Evolutionary conservation across 2,113 vertebrate genomes (phyloP).

Genomic region (Lathamus discolor): DNA sequence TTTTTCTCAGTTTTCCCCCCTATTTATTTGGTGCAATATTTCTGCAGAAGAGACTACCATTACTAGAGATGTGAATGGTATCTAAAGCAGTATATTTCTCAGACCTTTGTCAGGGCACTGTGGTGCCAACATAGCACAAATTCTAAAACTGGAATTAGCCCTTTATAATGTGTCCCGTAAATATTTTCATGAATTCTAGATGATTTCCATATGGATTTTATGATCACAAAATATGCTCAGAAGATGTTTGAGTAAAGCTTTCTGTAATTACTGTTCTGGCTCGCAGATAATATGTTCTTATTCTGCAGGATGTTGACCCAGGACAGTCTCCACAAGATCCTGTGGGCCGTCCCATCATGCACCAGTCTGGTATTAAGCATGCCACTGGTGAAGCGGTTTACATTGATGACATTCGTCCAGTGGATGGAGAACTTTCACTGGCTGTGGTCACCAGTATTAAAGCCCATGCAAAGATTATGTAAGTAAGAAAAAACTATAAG

Average conservation of each 20-base stretch:
- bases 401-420: slow-evolving; percentile 78
- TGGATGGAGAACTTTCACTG: slow-evolving; percentile 81
- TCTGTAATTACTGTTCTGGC: neutral
- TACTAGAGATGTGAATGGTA: neutral
- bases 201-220: neutral
- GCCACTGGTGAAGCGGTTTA: slow-evolving; percentile 85
- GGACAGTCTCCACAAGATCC: slow-evolving; percentile 70
- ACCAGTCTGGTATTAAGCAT: slow-evolving; percentile 82
- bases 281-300: neutral
- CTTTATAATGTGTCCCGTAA: neutral
- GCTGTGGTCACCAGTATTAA: slow-evolving; percentile 82
- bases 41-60: neutral
- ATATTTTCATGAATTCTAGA: neutral
- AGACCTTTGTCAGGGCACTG: neutral
- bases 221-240: neutral
- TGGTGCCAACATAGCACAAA: neutral
- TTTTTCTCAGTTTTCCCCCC: neutral
- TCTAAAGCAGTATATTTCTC: neutral
- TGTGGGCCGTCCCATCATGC: slow-evolving; percentile 81
- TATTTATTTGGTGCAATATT: neutral
- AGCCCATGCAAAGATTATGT: slow-evolving; percentile 80
- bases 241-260: neutral
- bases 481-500: slow-evolving; percentile 20
- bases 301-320: slow-evolving; percentile 74
- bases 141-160: neutral